Conservation (phyloP, 2,888 invertebrate species). For the Papilio gigon region DNA sequence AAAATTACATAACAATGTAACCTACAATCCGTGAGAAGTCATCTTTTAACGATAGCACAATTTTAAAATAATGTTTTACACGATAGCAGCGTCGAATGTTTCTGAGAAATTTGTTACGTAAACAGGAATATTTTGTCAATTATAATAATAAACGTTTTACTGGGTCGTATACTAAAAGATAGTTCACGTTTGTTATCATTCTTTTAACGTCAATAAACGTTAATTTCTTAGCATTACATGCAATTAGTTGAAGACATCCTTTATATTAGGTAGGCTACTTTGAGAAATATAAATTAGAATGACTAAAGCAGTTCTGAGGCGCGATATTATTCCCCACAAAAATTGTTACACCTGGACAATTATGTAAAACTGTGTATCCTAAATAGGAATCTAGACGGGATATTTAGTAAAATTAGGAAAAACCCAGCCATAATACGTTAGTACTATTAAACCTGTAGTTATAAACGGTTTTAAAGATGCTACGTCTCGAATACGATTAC, state of each 20-base stretch:
- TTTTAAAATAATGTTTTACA: not conserved
- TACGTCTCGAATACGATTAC: not conserved
- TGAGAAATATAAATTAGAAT: too few relatives aligned
- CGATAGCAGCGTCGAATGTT: not conserved
- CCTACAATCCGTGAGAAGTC: not conserved
- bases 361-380: too few relatives aligned
- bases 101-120: slow-evolving; percentile 2
- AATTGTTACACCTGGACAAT: too few relatives aligned
- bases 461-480: not conserved
- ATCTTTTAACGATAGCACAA: not conserved
- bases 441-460: too few relatives aligned
- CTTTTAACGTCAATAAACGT: not conserved
- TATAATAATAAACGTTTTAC: not conserved
- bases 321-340: too few relatives aligned
- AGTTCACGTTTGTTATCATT: not conserved
- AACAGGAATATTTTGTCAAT: slow-evolving; percentile 1
- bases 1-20: slow-evolving; percentile 13
- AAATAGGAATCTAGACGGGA: too few relatives aligned
- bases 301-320: too few relatives aligned
- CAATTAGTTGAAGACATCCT: too few relatives aligned
- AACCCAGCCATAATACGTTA: too few relatives aligned
- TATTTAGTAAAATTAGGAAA: too few relatives aligned
- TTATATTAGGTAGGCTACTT: too few relatives aligned
- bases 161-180: not conserved
- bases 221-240: not conserved